Evolutionary conservation across 1,140 invertebrate genomes (phyloP).

Genomic region (Drosophila oshimai): DNA sequence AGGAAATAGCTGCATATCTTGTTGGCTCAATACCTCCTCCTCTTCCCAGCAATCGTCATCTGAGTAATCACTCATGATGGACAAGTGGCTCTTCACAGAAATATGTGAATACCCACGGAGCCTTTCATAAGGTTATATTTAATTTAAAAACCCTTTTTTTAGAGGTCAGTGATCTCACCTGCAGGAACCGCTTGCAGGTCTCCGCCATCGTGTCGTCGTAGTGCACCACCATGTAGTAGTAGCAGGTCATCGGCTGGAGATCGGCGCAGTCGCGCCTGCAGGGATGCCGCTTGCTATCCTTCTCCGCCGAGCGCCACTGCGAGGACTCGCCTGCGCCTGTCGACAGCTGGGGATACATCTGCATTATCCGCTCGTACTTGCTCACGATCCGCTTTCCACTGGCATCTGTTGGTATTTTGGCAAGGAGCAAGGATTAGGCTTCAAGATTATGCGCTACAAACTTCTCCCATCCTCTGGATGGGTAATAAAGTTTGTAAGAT

Average conservation of each 20-base stretch:
- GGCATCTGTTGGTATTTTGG: conserved; percentile 37
- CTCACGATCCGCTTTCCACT: conserved; percentile 63
- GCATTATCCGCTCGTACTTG: conserved; percentile 63
- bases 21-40: too few relatives aligned
- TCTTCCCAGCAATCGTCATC: too few relatives aligned
- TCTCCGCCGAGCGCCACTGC: conserved; percentile 62
- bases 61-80: too few relatives aligned
- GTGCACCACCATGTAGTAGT: conserved; percentile 78
- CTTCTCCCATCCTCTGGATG: too few relatives aligned
- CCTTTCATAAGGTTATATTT: too few relatives aligned
- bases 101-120: too few relatives aligned
- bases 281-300: conserved; percentile 56
- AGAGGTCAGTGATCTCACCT: too few relatives aligned
- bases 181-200: conserved; percentile 65
- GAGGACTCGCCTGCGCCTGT: conserved; percentile 43
- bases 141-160: too few relatives aligned
- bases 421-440: not conserved
- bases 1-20: too few relatives aligned
- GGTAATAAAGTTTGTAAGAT: too few relatives aligned
- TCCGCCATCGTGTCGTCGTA: conserved; percentile 74
- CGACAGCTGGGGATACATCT: conserved; percentile 63
- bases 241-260: conserved; percentile 73
- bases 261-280: conserved; percentile 65
- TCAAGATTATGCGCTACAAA: too few relatives aligned
- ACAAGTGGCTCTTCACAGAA: too few relatives aligned